Base-by-base conservation (phyloP, 2,113 vertebrate species). In the Centrocercus urophasianus region DNA sequence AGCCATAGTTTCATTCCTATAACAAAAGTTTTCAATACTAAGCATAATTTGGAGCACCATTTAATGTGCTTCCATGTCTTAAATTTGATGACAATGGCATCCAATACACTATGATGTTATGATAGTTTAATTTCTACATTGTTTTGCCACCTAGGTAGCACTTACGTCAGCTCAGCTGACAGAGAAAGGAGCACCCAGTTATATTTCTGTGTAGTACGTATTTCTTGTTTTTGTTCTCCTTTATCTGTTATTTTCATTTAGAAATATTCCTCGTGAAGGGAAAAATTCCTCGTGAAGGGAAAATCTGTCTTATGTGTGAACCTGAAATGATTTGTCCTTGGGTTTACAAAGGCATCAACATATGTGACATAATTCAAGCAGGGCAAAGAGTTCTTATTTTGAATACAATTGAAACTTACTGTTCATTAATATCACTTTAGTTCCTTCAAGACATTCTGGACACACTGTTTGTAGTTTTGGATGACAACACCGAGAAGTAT, bases 401-500 rank as follows among this genome's bases (percentile, higher is more conserved):
- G 13, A 82, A 43, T 63, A 8, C 24, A 65, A 10, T 65, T 69
- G 12, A 88, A 88, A 59, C 85, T 80, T 40, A 90, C 42, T 84
- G 54, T 79, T 71, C 84, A 36, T 92, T 84, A 85, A 6, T 96
- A 19, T 90, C 61, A 11, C 97, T 97, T 79, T 96, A 99, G 99
- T 99, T 99, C 95, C 94, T 99, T 63, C 98, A 99, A 98, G 99
- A 99, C 92, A 98, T 99, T 95, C 97, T 99, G 65, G 99, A 99
- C 95, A 99, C 99, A 0, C 97, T 99, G 45, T 99, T 99, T 93
- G 98, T 99, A 81, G 99, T 99, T 96, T 97, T 99, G 97, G 99
- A 99, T 97, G 99, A 99, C 95, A 99, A 99, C 95, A 99, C 99
- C 28, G 99, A 99, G 96, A 99, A 99, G 96, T 99, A 99, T 6